Percentiles rank a stretch among this genome's conserved stretches.
Evolutionary conservation across 2,888 invertebrate genomes (phyloP).

Genomic region (Drosophila kokeensis): DNA sequence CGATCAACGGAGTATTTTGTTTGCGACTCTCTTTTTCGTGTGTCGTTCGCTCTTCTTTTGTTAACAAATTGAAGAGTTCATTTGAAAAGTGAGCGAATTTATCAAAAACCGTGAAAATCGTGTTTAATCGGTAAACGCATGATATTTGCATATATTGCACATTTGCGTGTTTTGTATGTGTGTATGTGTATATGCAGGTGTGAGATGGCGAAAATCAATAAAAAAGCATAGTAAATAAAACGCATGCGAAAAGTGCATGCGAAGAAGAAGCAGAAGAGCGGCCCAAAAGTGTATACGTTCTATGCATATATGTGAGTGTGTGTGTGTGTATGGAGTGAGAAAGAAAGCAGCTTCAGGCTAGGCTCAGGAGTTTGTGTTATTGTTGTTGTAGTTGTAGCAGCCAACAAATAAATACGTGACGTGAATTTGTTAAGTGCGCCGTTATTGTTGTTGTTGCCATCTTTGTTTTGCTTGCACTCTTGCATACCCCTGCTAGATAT

Average conservation of each 20-base stretch:
- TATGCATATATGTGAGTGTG: neutral
- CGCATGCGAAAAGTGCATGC: conserved; percentile 68
- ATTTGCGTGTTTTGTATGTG: conserved; percentile 6
- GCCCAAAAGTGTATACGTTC: conserved; percentile 36
- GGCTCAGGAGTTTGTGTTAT: conserved; percentile 35
- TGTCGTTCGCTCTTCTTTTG: conserved; percentile 26
- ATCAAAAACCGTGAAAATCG: conserved; percentile 27
- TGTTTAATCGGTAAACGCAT: conserved; percentile 18
- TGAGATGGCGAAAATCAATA: conserved; percentile 76
- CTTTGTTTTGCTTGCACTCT: conserved; percentile 24
- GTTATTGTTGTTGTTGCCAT: conserved; percentile 40
- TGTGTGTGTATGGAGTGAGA: conserved; percentile 28
- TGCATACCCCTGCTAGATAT: conserved; percentile 12
- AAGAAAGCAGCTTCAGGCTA: conserved; percentile 51
- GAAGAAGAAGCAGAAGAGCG: conserved; percentile 44
- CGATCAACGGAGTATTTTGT: conserved; percentile 25
- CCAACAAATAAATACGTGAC: conserved; percentile 63
- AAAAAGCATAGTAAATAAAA: conserved; percentile 78
- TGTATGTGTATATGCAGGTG: conserved; percentile 42
- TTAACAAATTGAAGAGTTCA: conserved; percentile 41
- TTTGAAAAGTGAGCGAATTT: conserved; percentile 16
- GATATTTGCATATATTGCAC: conserved; percentile 7
- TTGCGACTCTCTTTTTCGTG: conserved; percentile 36
- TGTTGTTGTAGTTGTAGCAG: conserved; percentile 12
- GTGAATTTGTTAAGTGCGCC: conserved; percentile 72